Evolutionary conservation across 2,113 vertebrate genomes (phyloP).

Genomic region (Heloderma charlesbogerti): DNA sequence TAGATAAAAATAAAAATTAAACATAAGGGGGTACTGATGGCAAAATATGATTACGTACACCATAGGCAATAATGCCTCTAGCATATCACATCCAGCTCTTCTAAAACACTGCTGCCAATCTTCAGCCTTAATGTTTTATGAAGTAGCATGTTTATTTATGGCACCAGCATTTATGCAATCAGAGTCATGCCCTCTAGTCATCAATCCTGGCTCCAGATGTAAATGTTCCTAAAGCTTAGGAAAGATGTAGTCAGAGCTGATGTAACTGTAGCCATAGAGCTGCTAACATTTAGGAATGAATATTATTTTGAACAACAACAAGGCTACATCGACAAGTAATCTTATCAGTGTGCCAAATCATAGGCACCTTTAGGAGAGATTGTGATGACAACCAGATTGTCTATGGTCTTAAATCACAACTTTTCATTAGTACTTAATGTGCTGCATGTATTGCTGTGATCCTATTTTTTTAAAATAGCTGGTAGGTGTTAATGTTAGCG

Average conservation of each 20-base stretch:
- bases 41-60: neutral
- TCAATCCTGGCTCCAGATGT: neutral
- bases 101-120: neutral
- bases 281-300: neutral
- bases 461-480: neutral
- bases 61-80: neutral
- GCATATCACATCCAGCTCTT: neutral
- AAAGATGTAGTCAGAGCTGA: neutral
- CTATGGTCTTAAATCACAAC: neutral
- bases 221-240: neutral
- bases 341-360: neutral
- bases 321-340: neutral
- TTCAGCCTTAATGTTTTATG: neutral
- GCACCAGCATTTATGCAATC: neutral
- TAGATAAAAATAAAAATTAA: neutral
- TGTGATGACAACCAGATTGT: neutral
- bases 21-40: neutral
- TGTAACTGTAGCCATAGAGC: neutral
- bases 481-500: neutral
- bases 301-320: neutral
- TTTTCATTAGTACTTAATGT: neutral
- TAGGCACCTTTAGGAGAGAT: neutral
- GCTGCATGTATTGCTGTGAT: neutral
- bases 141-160: constrained; percentile 4
- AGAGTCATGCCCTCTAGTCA: neutral